A percentile compares a stretch with the other conserved stretches of the same genome.
Evolutionary conservation across 1,140 invertebrate species (phyloP).

Genomic region (Palaemon carinicauda): DNA sequence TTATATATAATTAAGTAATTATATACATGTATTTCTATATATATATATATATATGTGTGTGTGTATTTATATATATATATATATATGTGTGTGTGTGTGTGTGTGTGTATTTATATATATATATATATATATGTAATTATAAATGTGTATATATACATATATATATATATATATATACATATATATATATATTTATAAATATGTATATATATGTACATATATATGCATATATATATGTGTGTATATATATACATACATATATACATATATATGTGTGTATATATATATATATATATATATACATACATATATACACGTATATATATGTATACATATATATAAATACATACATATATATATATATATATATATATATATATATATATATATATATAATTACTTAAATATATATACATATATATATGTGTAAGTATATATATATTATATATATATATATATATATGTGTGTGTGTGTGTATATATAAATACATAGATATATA

Average conservation of each 20-base stretch:
- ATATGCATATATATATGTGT: background rate
- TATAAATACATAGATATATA: background rate
- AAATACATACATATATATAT: background rate
- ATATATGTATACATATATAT: background rate
- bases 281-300: background rate
- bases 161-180: no score
- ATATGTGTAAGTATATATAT: background rate
- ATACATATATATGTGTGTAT: background rate
- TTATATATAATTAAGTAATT: no score
- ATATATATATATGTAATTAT: no score
- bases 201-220: background rate
- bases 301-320: background rate
- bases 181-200: no score
- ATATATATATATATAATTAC: background rate
- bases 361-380: background rate
- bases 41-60: no score
- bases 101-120: no score
- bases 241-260: background rate
- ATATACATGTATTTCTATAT: no score
- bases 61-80: no score
- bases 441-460: background rate
- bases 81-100: no score
- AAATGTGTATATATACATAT: no score
- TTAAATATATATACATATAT: background rate
- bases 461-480: no score